These are phyloP conservation scores for Drosophila stalkeri DNA, from an alignment of 2,888 invertebrate species.

Conservation along the genomic window DNA sequence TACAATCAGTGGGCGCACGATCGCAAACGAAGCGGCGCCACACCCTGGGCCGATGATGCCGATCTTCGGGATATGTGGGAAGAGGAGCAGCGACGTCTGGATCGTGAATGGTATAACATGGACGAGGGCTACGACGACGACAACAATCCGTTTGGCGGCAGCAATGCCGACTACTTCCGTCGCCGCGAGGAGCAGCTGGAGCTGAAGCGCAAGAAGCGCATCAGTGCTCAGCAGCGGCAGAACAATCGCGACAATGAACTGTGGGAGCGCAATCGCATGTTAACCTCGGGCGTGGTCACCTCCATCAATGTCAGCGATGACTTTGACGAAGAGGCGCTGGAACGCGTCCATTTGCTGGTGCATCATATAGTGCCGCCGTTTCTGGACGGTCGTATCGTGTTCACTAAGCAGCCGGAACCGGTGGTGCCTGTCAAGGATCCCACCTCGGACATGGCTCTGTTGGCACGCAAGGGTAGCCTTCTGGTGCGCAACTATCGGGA, in stretches of 20 bases:
- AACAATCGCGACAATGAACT: constrained; percentile 99
- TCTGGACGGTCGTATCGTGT: constrained; percentile 98
- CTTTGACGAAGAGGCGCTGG: constrained; percentile 97
- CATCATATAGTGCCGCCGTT: constrained; percentile 99
- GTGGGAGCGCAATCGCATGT: constrained; percentile 99
- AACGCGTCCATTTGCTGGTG: constrained; percentile 97
- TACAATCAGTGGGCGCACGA: constrained; percentile 92
- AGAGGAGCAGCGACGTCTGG: constrained; percentile 94
- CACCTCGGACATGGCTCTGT: constrained; percentile 98
- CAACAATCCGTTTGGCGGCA: constrained; percentile 95
- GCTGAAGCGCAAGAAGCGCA: constrained; percentile 94
- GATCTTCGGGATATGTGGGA: constrained; percentile 94
- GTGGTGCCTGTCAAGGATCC: constrained; percentile 98
- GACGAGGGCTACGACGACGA: constrained; percentile 97
- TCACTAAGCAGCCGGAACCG: constrained; percentile 99
- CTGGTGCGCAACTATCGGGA: constrained; percentile 96
- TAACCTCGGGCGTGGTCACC: constrained; percentile 97
- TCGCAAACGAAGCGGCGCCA: constrained; percentile 88
- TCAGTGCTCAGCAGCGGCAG: constrained; percentile 98
- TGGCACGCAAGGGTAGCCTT: constrained; percentile 96
- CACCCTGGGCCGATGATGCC: constrained; percentile 89
- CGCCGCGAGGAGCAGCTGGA: constrained; percentile 97
- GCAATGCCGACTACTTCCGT: constrained; percentile 95
- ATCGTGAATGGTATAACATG: constrained; percentile 98
- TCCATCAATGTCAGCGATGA: constrained; percentile 95